These are phyloP conservation scores for Galeopterus variegatus DNA, from an alignment of 2,113 vertebrate species.

Conservation along the genomic window DNA sequence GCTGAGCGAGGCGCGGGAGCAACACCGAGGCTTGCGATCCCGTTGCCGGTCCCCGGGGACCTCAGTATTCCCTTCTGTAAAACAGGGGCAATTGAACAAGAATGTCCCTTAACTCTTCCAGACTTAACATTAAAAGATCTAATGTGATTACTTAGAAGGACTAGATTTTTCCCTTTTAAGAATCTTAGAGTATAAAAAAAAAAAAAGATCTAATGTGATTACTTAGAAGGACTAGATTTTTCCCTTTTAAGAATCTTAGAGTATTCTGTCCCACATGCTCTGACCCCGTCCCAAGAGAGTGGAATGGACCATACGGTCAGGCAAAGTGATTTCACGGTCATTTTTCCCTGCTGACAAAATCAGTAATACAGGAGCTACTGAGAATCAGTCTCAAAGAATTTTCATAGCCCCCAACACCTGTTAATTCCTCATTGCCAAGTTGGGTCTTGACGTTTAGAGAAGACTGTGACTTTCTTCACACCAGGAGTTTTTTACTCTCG, in stretches of 20 bases:
- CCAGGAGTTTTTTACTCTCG: not conserved
- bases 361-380: no score
- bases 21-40: no score
- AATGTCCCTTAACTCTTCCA: not conserved
- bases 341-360: not conserved
- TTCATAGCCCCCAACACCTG: not conserved
- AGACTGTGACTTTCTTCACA: not conserved
- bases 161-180: not conserved
- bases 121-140: not conserved
- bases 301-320: not conserved
- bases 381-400: not conserved
- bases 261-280: fast-evolving
- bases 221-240: not conserved
- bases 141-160: not conserved
- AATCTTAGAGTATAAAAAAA: fast-evolving
- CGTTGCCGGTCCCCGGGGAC: no score
- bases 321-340: not conserved
- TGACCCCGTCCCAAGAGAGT: not conserved
- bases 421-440: not conserved
- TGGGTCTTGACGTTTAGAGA: not conserved
- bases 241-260: not conserved
- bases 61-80: not conserved
- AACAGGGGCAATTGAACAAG: not conserved
- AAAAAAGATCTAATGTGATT: no score
- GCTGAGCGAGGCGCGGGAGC: no score